Conservation (phyloP, 2,888 invertebrate genomes). For the Leptopilina myrica region DNA sequence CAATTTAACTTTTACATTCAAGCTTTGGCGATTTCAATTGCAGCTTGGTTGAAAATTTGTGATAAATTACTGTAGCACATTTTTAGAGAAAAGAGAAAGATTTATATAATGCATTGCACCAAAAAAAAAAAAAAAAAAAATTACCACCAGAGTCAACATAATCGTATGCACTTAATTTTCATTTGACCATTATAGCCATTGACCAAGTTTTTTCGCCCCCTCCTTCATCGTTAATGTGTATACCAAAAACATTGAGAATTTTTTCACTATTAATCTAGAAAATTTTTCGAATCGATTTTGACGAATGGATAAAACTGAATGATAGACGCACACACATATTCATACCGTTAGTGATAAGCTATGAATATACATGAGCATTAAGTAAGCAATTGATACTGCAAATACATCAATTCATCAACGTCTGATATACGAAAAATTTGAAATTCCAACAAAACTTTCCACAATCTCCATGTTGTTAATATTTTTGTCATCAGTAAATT, state of each 20-base stretch:
- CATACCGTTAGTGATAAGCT: neutral
- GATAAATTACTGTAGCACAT: neutral
- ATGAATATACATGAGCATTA: conserved; percentile 23
- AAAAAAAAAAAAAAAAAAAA: no score
- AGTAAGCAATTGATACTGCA: conserved; percentile 22
- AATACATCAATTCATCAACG: neutral
- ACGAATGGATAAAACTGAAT: neutral
- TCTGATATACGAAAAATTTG: neutral
- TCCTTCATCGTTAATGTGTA: conserved; percentile 10
- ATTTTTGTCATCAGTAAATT: no score
- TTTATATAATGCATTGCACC: conserved; percentile 49
- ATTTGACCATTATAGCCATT: conserved; percentile 45
- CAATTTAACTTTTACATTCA: neutral
- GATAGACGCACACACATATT: neutral
- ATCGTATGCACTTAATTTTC: conserved; percentile 48
- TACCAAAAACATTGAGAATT: conserved; percentile 36
- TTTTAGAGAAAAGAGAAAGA: neutral
- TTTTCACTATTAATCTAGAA: conserved; percentile 18
- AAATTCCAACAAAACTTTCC: neutral
- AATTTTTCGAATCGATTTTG: conserved; percentile 8
- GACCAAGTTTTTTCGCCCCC: neutral
- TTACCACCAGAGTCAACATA: conserved; percentile 49
- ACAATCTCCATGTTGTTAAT: neutral
- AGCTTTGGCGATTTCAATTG: neutral
- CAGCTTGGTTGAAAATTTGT: neutral